Evolutionary conservation across 1,140 invertebrate genomes (phyloP), one percentile per base, ranked within the genome.

Genomic region (Drosophila sucinea): DNA sequence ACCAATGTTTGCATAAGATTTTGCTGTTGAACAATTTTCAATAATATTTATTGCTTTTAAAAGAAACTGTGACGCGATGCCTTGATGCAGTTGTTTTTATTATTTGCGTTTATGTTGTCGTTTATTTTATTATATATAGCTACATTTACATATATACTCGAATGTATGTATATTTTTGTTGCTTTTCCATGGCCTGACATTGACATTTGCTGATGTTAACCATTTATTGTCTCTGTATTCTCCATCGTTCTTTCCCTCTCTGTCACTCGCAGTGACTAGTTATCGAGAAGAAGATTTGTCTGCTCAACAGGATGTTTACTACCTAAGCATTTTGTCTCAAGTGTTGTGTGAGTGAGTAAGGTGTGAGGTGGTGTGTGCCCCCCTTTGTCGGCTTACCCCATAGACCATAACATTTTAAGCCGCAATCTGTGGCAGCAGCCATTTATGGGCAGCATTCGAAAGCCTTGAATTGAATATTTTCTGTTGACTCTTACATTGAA

Each of bases 161-260:
- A 11, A 65, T 44, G 67, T 70, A 32, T 69, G 67, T 70, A 75
- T 62, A 55, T 55, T 47, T 70, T 81, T 77, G 70, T 57, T 56
- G 67, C 73, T 83, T 79, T 67, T 78, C 78, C 72, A 70, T 81
- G 72, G 51, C 47, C 70, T 81, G 87, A 84, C 87, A 90, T 90
- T 90, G 87, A 89, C 78, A 90, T 90, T 90, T 90, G 80, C 87
- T 81, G 70, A 68, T 79, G 76, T 69, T 73, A 54, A 67, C 61
- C 65, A 56, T 70, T 67, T 69, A 32, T 67, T 55, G 47, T 62
- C 27, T 63, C 57, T 57, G 47, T 77, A 11, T 29, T 7, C 54
- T 40, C 35, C 40, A 47, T 23, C 0, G 10, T 32, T 5, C 32
- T 54, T 30, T 54, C 17, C 8, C 7, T 51, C 7, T 51, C 8